A percentile compares a stretch with the other conserved stretches of the same genome.
phyloP scores from a whole-genome alignment of 2,113 vertebrate genomes.

The Sebastes fasciatus region DNA sequence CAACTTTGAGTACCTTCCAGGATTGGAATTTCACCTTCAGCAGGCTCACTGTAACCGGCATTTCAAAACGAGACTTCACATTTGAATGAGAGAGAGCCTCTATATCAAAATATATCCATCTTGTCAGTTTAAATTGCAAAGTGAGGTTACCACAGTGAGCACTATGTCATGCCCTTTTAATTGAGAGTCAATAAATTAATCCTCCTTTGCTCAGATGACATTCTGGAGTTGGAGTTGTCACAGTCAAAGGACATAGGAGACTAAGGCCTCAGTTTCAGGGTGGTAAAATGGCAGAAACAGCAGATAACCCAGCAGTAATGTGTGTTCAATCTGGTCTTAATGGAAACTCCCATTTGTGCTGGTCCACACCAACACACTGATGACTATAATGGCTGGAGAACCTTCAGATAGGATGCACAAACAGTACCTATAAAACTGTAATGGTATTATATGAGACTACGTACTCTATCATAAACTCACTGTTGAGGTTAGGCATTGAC shows the following conservation, averaged over 20 bases:
- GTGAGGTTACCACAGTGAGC: background rate
- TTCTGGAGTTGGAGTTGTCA: background rate
- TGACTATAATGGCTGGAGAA: background rate
- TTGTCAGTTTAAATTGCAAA: constrained; percentile 17
- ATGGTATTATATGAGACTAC: too few relatives aligned
- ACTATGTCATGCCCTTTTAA: background rate
- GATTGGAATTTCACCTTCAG: constrained; percentile 62
- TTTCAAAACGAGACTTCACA: constrained; percentile 34
- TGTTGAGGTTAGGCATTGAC: too few relatives aligned
- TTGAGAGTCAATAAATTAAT: constrained; percentile 1
- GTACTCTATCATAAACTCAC: too few relatives aligned
- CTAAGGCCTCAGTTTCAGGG: background rate
- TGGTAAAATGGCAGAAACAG: background rate
- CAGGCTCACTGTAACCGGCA: background rate
- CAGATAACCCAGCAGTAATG: background rate
- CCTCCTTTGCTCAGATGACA: constrained; percentile 10
- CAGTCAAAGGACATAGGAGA: background rate
- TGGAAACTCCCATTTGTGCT: background rate
- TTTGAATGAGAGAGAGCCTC: constrained; percentile 13
- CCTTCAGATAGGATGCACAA: background rate
- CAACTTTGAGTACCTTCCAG: constrained; percentile 50
- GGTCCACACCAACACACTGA: background rate
- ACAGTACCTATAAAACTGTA: too few relatives aligned
- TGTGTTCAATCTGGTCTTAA: background rate
- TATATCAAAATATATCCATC: constrained; percentile 1